Conservation (phyloP, 2,888 invertebrate species). For the Hemicrepidius hirtus region DNA sequence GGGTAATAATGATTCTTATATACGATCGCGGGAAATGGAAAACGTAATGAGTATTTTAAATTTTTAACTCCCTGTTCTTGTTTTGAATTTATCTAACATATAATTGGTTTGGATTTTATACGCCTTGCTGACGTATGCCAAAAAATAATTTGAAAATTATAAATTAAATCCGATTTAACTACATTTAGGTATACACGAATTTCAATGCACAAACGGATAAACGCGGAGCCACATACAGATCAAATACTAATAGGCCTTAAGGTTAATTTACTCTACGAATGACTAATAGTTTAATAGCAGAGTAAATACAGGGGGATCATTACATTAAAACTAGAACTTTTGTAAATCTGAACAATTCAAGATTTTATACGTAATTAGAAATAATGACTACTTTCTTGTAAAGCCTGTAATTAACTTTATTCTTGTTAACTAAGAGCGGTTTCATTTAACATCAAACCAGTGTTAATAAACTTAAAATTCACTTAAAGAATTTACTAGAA, state of each 20-base stretch:
- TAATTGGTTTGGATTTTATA: conserved; percentile 23
- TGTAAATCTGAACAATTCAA: not conserved
- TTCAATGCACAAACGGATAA: conserved; percentile 36
- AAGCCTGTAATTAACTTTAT: conserved; percentile 15
- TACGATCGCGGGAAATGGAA: conserved; percentile 64
- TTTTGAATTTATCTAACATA: conserved; percentile 23
- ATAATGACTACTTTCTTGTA: conserved; percentile 18
- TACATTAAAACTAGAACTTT: not conserved
- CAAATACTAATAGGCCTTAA: conserved; percentile 41
- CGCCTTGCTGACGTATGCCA: not conserved
- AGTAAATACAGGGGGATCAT: not conserved
- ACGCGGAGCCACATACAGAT: conserved; percentile 28
- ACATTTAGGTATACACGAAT: conserved; percentile 34
- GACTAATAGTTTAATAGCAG: conserved; percentile 34
- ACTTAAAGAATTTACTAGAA: not conserved
- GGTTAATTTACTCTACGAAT: conserved; percentile 36
- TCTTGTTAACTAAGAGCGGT: conserved; percentile 13
- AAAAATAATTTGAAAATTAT: not conserved
- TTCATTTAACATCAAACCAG: conserved; percentile 13
- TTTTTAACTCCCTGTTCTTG: conserved; percentile 53
- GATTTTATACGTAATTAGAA: conserved; percentile 16
- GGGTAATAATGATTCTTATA: conserved; percentile 68
- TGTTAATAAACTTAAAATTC: not conserved
- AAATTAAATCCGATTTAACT: conserved; percentile 14
- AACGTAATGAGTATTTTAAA: conserved; percentile 66